Evolutionary conservation across 23 tunicate species (phyloP), one percentile per base, ranked within the genome.

Genomic region (Trididemnum nubilum): DNA sequence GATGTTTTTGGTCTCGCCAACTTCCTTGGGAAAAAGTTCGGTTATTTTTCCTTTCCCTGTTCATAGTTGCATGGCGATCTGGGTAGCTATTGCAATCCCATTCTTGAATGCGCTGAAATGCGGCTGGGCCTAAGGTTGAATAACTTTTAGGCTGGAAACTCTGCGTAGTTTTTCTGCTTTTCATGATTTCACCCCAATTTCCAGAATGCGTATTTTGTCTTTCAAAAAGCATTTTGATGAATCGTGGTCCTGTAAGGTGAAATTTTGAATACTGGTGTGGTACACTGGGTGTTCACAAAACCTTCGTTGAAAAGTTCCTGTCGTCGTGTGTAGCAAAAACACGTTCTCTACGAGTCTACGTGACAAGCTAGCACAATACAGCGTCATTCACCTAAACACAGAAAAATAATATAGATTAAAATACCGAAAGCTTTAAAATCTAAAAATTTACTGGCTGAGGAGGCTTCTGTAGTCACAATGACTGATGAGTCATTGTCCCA

Each of bases 31-130:
- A 77, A 54, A 4, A 5, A 38, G 58, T 3, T 9, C 19, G 4
- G 15, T 12, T 69, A 26, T 12, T 38, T 38, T 2, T 38, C 30
- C 2, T 2, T 9, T 7, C 66, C 28, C 21, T 37, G 27, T 52
- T 27, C 19, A 51, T 26, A n/a, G 72, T 65, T 24, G 36, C 23
- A 18, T 34, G 26, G 51, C 19, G 34, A 18, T 65, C 89, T 1
- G 71, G 71, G 0, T 25, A 30, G 26, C 78, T 28, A 23, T 35
- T 83, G 18, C 52, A 4, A 80, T 73, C 57, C 92, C 82, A 87
- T 32, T 72, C 86, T 61, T 75, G 81, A 33, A 76, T 51, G 24
- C 78, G 54, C 31, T 51, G 65, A 33, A 30, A 33, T 38, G 74
- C 38, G 38, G 22, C 74, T 24, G 74, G 74, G 37, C 21, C 21